Conservation (phyloP, 1,140 invertebrate species). For the Apocrypta bakeri region DNA sequence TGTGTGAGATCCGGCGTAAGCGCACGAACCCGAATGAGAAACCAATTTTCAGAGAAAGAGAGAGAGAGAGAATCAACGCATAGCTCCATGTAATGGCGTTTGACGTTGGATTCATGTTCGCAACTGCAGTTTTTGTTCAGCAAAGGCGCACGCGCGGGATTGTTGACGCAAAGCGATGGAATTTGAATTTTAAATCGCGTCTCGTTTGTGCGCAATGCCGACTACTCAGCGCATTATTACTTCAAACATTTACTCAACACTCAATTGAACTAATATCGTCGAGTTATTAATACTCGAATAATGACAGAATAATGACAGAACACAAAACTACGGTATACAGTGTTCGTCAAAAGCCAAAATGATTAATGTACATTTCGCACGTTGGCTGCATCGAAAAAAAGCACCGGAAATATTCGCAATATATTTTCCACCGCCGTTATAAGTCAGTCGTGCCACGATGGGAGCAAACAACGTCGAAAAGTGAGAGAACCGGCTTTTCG, state of each 20-base stretch:
- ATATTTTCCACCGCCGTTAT: background rate
- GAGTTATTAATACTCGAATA: background rate
- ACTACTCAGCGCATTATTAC: background rate
- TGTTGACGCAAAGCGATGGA: background rate
- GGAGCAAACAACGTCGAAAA: background rate
- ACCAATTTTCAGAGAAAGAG: conserved; percentile 9
- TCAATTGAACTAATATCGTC: background rate
- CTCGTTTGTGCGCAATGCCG: background rate
- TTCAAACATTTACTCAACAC: background rate
- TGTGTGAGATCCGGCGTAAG: no score
- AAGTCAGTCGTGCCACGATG: no score
- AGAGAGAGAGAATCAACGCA: background rate
- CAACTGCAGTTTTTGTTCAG: background rate
- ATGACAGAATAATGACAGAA: no score
- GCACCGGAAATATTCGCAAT: background rate
- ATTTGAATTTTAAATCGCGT: background rate
- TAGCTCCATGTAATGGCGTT: background rate
- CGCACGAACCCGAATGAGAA: conserved; percentile 6
- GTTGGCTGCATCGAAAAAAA: background rate
- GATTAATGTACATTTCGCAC: background rate
- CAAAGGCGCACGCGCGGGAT: background rate
- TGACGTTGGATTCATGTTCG: background rate
- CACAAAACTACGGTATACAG: no score
- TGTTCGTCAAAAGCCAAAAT: no score
- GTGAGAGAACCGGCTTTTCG: background rate